phyloP scores from a whole-genome alignment of 30 jellyfish, hydroid and myxozoan genomes.

The Hydractinia symbiolongicarpus region DNA sequence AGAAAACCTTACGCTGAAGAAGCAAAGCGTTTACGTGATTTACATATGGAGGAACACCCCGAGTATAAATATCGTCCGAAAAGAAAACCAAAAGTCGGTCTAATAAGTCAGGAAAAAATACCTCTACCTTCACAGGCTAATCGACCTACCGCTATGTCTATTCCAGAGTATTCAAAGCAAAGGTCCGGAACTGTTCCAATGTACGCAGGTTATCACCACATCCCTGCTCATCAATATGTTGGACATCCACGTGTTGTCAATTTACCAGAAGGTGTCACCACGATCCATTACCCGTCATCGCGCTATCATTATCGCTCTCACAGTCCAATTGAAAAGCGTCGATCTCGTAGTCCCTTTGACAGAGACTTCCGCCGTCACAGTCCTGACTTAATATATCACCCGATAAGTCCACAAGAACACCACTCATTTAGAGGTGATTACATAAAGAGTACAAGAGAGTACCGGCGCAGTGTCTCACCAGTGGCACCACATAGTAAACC shows the following conservation, averaged over 20 bases:
- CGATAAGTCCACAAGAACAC: conserved; percentile 13
- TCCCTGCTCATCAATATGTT: neutral
- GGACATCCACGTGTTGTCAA: conserved; percentile 22
- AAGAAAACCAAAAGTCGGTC: conserved; percentile 50
- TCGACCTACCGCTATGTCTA: conserved; percentile 21
- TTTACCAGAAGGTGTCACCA: conserved; percentile 21
- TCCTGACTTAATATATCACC: conserved; percentile 6
- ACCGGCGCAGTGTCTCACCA: conserved; percentile 4
- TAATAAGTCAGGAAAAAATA: conserved; percentile 17
- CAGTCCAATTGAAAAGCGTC: conserved; percentile 17
- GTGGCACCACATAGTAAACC: too few relatives aligned
- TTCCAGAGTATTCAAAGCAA: conserved; percentile 15
- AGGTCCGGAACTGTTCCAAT: conserved; percentile 20
- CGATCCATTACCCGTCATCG: conserved; percentile 25
- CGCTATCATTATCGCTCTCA: conserved; percentile 25
- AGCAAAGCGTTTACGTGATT: conserved; percentile 92
- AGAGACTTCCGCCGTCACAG: conserved; percentile 1
- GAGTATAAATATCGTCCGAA: conserved; percentile 91
- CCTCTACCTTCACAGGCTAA: neutral
- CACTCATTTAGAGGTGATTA: conserved; percentile 14
- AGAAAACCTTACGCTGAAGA: conserved; percentile 79
- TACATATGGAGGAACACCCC: conserved; percentile 91
- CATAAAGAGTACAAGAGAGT: neutral
- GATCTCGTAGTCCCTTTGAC: conserved; percentile 27
- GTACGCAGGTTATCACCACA: conserved; percentile 2